These are phyloP conservation scores for Epirrhoe alternata DNA, from an alignment of 2,888 invertebrate species.

Conservation along the genomic window DNA sequence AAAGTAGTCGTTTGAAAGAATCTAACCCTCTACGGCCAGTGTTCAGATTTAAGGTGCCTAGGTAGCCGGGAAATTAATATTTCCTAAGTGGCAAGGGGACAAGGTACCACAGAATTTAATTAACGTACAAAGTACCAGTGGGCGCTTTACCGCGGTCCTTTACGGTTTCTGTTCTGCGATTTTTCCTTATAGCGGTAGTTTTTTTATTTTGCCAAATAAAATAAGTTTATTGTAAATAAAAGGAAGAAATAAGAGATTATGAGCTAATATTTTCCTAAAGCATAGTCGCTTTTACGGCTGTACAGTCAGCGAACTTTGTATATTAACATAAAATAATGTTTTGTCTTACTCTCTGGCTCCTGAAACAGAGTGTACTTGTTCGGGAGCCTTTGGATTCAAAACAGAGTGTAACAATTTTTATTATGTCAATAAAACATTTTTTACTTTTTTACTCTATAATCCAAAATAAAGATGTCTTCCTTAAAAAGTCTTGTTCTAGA, in stretches of 20 bases:
- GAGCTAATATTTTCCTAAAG: conserved; percentile 3
- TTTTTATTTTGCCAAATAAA: conserved; percentile 9
- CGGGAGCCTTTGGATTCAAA: too few species aligned
- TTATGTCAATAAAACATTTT: too few species aligned
- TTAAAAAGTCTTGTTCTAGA: too few species aligned
- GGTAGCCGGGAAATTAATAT: conserved; percentile 59
- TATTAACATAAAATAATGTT: too few species aligned
- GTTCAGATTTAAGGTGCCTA: conserved; percentile 41
- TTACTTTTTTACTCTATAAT: too few species aligned
- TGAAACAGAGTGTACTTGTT: too few species aligned
- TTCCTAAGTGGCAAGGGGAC: conserved; percentile 54
- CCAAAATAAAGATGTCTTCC: too few species aligned
- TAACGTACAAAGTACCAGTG: conserved; percentile 53
- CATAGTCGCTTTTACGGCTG: not conserved
- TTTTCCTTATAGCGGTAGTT: conserved; percentile 28
- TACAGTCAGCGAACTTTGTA: not conserved
- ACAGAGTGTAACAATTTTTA: too few species aligned
- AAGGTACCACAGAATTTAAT: conserved; percentile 56
- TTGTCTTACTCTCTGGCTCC: too few species aligned
- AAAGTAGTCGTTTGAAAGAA: conserved; percentile 18
- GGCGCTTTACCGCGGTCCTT: conserved; percentile 46
- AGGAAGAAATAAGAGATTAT: conserved; percentile 18
- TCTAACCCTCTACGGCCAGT: conserved; percentile 19
- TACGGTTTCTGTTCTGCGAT: conserved; percentile 36
- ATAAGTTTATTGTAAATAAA: conserved; percentile 3